These are phyloP conservation scores for Cavia aperea DNA, from an alignment of 2,113 vertebrate genomes.

Conservation along the genomic window DNA sequence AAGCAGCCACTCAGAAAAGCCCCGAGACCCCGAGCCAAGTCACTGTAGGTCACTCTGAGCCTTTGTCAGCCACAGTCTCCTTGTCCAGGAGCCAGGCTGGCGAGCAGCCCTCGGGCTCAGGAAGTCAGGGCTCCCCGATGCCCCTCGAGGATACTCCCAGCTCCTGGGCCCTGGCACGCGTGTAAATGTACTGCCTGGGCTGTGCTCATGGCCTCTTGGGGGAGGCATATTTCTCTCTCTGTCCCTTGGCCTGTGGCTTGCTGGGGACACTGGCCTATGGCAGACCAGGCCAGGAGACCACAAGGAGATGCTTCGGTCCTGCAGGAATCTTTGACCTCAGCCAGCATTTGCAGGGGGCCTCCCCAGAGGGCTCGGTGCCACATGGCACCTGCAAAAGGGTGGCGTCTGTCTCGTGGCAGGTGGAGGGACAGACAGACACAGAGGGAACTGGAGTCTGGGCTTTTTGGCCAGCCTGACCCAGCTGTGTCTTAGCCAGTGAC, in stretches of 20 bases:
- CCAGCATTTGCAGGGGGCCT: not conserved
- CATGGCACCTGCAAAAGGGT: accelerated
- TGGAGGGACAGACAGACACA: not conserved
- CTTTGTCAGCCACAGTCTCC: not conserved
- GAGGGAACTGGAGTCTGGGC: not conserved
- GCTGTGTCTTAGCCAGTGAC: not conserved
- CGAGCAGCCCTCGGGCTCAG: not conserved
- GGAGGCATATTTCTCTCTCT: not conserved
- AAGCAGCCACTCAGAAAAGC: not conserved
- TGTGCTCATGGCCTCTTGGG: accelerated
- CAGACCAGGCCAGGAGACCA: not conserved
- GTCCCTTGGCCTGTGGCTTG: not conserved
- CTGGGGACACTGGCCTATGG: not conserved
- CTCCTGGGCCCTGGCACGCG: not conserved
- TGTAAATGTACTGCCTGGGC: not conserved
- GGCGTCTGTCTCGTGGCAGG: not conserved
- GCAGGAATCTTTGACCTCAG: not conserved
- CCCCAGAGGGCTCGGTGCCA: not conserved
- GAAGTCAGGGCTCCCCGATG: not conserved
- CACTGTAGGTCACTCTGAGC: not conserved
- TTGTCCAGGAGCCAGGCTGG: not conserved
- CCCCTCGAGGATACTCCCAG: not conserved
- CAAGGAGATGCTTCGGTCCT: not conserved
- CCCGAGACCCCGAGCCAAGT: not conserved
- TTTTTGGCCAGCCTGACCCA: not conserved